Conservation (phyloP, 2,113 vertebrate genomes). For the Oriolus oriolus region DNA sequence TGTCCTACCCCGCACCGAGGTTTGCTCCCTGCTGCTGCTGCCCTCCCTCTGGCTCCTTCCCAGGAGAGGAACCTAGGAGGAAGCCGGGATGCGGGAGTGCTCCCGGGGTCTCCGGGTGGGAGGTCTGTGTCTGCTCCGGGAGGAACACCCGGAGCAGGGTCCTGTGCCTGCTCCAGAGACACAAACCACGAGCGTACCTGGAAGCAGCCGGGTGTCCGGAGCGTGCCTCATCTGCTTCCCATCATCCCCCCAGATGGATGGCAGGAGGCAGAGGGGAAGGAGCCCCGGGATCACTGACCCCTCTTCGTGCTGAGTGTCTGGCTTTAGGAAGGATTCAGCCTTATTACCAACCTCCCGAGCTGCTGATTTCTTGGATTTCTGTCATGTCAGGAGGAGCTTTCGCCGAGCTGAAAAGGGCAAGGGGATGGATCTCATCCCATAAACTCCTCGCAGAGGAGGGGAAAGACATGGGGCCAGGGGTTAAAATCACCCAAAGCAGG, state of each 20-base stretch:
- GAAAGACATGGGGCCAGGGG: not conserved
- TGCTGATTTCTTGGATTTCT: slow-evolving; percentile 55
- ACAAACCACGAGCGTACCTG: not conserved
- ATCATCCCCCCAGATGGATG: slow-evolving; percentile 14
- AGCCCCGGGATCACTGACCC: slow-evolving; percentile 50
- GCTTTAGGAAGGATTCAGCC: slow-evolving; percentile 49
- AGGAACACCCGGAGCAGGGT: not conserved
- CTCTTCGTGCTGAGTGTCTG: slow-evolving; percentile 54
- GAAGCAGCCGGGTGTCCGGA: not conserved
- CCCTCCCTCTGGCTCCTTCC: not conserved
- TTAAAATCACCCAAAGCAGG: not conserved
- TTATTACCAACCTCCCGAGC: slow-evolving; percentile 6
- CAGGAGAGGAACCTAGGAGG: not conserved
- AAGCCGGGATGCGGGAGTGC: not conserved
- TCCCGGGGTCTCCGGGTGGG: not conserved
- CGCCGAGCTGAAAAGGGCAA: slow-evolving; percentile 30
- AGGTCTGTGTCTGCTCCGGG: not conserved
- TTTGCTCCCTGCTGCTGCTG: not conserved
- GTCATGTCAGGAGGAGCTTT: slow-evolving; percentile 7
- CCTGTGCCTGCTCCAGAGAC: not conserved
- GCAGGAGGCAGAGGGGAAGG: slow-evolving; percentile 51
- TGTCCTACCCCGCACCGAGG: fast-evolving
- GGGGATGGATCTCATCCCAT: not conserved
- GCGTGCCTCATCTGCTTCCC: slow-evolving; percentile 34
- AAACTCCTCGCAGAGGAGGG: not conserved